Percentiles rank a stretch among this genome's conserved stretches.
Conservation (phyloP, 2,113 vertebrate species). For the Leiothrix lutea region DNA sequence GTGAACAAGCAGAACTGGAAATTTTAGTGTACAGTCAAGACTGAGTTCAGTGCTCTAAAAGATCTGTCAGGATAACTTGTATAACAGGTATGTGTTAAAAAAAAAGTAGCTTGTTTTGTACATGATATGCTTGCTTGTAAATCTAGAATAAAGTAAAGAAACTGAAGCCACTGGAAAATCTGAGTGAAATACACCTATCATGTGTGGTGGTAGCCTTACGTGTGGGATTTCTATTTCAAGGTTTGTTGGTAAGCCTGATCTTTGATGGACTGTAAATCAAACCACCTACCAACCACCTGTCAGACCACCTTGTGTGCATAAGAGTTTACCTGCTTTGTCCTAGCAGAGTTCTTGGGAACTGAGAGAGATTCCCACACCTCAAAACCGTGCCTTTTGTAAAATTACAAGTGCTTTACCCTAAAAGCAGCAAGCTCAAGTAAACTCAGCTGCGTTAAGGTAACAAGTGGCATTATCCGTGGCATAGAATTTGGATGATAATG, state of each 20-base stretch:
- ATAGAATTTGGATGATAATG: background rate
- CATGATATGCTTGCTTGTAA: background rate
- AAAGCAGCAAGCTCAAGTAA: background rate
- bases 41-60: background rate
- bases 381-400: background rate
- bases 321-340: background rate
- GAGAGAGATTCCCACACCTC: background rate
- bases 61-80: background rate
- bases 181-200: background rate
- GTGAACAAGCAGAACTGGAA: constrained; percentile 53
- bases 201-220: background rate
- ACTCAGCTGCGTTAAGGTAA: background rate
- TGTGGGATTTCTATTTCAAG: background rate
- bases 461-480: background rate
- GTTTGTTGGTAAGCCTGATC: background rate
- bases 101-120: background rate
- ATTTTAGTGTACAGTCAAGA: background rate
- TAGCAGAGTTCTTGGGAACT: background rate
- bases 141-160: background rate
- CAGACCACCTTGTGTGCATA: background rate
- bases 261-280: background rate
- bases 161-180: background rate
- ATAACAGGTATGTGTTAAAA: background rate
- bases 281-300: background rate
- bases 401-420: background rate